Base-by-base conservation (phyloP, 2,113 vertebrate genomes). In the Ranitomeya imitator region DNA sequence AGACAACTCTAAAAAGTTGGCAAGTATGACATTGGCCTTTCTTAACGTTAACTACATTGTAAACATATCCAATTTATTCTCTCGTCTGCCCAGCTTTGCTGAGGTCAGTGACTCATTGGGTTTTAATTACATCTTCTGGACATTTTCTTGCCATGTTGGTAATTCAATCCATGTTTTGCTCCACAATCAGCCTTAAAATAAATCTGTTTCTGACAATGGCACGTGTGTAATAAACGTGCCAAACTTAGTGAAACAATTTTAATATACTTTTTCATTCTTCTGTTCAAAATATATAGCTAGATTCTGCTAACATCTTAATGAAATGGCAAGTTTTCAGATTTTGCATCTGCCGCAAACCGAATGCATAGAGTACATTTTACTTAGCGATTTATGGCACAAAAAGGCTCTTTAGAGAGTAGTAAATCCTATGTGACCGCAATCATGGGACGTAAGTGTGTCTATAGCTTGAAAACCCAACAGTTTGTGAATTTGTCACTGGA, bases 121-220 rank as follows among this genome's bases (percentile, higher is more conserved):
- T 51, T 23, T 76, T 12, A 78, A n/a, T 10, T 52, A 54, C n/a
- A 23, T 79, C 52, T 31, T 45, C 26, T 16, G 31, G 15, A 74
- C 71, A 1, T 57, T 55, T 57, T 7, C 7, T 81, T 61, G 26
- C 79, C 79, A 61, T 81, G 59, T 61, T 60, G 79, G 23, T 81
- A 81, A 81, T 81, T 60, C 57, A 81, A 81, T 26, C 57, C 55
- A 80, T 18, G 23, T 23, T 80, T 31, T 80, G 23, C 78, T 80
- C 13, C n/a, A 60, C n/a, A 80, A 80, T 26, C 79, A 19, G 2
- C 3, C 79, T 18, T 31, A 45, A 81, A 81, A 81, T 81, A 81
- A 81, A 31, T 81, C 26, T 37, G 21, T 79, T 8, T 14, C 52
- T 26, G 78, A 80, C 79, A 81, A 59, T 81, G 79, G 79, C 55